Conservation (phyloP, 1,140 invertebrate species). For the Diuraphis noxia region DNA sequence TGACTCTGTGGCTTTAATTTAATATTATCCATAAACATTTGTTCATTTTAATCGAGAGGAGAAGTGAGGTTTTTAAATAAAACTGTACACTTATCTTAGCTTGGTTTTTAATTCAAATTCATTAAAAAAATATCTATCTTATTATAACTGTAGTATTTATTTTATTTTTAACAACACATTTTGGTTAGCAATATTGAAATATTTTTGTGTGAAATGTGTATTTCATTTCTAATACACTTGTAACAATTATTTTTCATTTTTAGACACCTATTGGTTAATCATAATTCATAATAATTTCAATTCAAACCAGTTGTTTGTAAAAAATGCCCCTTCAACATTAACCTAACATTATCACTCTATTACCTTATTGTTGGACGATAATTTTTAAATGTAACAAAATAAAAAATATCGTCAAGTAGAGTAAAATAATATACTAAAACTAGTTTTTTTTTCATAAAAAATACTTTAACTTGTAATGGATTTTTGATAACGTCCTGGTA, state of each 20-base stretch:
- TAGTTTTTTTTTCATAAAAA: too few species aligned
- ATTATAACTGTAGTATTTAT: not conserved
- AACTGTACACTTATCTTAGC: too few species aligned
- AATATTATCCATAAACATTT: too few species aligned
- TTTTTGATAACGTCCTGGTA: not conserved
- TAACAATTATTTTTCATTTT: not conserved
- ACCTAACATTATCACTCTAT: not conserved
- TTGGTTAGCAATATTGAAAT: not conserved
- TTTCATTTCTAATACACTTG: not conserved
- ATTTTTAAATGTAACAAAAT: not conserved
- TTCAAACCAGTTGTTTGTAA: too few species aligned
- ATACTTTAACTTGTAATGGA: not conserved
- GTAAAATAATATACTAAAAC: not conserved
- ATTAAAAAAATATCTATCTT: too few species aligned
- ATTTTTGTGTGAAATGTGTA: not conserved
- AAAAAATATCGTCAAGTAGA: not conserved
- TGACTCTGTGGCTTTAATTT: too few species aligned
- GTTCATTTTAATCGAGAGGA: too few species aligned
- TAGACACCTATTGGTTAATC: not conserved
- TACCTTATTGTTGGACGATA: not conserved
- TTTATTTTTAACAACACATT: not conserved
- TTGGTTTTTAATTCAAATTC: too few species aligned
- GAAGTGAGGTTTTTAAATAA: too few species aligned
- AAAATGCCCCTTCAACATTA: not conserved
- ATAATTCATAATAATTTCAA: too few species aligned